phyloP scores from a whole-genome alignment of 2,888 invertebrate genomes.

The Agrilus cyanescens region DNA sequence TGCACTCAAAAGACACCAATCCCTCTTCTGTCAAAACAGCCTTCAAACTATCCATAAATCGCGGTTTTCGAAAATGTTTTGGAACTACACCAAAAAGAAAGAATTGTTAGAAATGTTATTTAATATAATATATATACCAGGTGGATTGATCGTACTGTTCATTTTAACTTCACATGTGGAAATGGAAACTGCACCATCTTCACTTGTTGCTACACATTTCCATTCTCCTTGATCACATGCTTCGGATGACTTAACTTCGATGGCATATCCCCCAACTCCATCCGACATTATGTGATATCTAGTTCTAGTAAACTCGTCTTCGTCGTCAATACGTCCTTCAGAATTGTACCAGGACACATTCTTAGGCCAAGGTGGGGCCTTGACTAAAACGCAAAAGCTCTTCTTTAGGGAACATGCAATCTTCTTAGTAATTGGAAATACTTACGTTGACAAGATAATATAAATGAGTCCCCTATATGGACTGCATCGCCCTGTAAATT shows the following conservation, averaged over 20 bases:
- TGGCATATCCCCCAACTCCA: constrained; percentile 68
- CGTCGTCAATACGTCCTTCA: constrained; percentile 59
- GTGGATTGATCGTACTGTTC: constrained; percentile 49
- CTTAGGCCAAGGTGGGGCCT: constrained; percentile 74
- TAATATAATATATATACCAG: not conserved
- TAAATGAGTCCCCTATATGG: constrained; percentile 64
- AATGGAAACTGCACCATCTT: constrained; percentile 63
- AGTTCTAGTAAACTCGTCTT: constrained; percentile 34
- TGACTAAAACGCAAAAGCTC: constrained; percentile 5
- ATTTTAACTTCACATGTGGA: constrained; percentile 62
- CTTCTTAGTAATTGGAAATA: too few relatives aligned
- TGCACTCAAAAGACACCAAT: constrained; percentile 84
- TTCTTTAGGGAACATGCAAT: constrained; percentile 1
- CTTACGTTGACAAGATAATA: constrained; percentile 62
- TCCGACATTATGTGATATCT: constrained; percentile 68
- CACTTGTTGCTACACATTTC: constrained; percentile 77
- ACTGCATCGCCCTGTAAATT: constrained; percentile 63
- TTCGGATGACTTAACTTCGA: constrained; percentile 64
- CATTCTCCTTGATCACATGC: constrained; percentile 79
- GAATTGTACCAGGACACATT: constrained; percentile 79
- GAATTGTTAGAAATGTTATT: not conserved
- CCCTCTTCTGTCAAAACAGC: constrained; percentile 86
- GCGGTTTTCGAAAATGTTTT: constrained; percentile 78
- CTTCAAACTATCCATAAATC: constrained; percentile 81
- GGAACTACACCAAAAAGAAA: constrained; percentile 51